Evolutionary conservation across 1,140 invertebrate species (phyloP), one percentile per base, ranked within the genome.

Genomic region (Drosophila suzukii): DNA sequence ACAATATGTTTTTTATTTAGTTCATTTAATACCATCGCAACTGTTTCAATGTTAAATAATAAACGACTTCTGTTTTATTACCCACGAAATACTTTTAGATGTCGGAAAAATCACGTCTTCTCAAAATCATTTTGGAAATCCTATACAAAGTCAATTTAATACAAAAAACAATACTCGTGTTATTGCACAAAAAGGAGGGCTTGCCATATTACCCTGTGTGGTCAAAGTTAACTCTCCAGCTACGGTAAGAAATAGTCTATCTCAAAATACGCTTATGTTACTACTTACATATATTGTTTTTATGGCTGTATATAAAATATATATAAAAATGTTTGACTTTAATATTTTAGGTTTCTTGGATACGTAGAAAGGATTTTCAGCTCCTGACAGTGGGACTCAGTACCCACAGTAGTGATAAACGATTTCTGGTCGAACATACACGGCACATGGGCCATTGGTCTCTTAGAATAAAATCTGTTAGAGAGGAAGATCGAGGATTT

Each of bases 401-500:
- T 17, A 96, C 95, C 3, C 96, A 96, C 81, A 95, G 95, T 43
- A 94, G 95, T 74, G 96, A 96, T 89, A 95, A 95, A 59, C 93
- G 96, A 66, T 96, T 96, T 91, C 94, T 96, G 85, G 95, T 97
- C n/a, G 96, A 96, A 57, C 96, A 97, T 89, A 95, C 96, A n/a
- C 94, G 95, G 61, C 95, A 96, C 84, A 93, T 94, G 77, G 93
- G 94, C 55, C 95, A 96, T 77, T 97, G 96, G 96, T 94, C 95
- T 4, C 93, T 97, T 39, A 94, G 95, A 70, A 95, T 97, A 81
- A 95, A 95, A 81, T 94, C 94, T 71, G 96, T 96, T 6, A 95
- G 94, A 36, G 93, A 94, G 6, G 93, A 94, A 13, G 96, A 97
- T 83, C 94, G 94, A 7, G 96, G 96, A n/a, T 92, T 96, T 30